These are phyloP conservation scores for Sthenelais limicola DNA, from an alignment of 2,888 invertebrate species.

Conservation along the genomic window DNA sequence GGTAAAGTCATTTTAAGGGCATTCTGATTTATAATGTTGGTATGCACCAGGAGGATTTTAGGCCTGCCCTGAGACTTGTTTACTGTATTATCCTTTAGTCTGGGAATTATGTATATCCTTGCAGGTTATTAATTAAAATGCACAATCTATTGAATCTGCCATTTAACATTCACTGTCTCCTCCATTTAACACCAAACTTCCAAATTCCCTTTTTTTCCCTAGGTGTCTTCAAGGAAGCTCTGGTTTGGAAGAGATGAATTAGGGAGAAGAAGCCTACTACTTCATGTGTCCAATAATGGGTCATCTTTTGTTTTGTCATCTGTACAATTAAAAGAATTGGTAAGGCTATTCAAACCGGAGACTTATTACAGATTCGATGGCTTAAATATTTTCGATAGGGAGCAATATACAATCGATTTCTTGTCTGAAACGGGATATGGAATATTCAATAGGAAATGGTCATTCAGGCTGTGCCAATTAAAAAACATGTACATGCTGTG, in stretches of 20 bases:
- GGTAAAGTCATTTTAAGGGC: too few relatives aligned
- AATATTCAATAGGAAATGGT: too few relatives aligned
- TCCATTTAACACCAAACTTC: neutral
- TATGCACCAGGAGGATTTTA: too few relatives aligned
- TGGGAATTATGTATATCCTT: too few relatives aligned
- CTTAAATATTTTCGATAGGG: neutral
- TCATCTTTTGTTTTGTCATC: slow-evolving; percentile 57
- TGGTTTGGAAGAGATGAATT: slow-evolving; percentile 90
- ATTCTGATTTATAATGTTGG: too few relatives aligned
- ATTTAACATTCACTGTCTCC: neutral
- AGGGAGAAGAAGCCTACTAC: slow-evolving; percentile 88
- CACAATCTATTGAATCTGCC: neutral
- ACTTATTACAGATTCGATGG: neutral
- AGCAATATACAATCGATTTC: too few relatives aligned
- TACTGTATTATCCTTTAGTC: too few relatives aligned
- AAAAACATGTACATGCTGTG: too few relatives aligned
- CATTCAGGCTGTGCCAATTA: too few relatives aligned
- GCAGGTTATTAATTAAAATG: too few relatives aligned
- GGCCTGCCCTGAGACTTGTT: too few relatives aligned
- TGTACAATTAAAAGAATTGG: slow-evolving; percentile 59
- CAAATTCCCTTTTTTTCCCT: neutral
- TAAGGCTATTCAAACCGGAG: slow-evolving; percentile 45
- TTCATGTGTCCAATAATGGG: slow-evolving; percentile 59
- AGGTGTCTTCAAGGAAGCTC: slow-evolving; percentile 68
- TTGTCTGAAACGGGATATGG: too few relatives aligned